phyloP scores from a whole-genome alignment of 37 sponge, comb jelly and placozoan species.

The Ianthella basta region DNA sequence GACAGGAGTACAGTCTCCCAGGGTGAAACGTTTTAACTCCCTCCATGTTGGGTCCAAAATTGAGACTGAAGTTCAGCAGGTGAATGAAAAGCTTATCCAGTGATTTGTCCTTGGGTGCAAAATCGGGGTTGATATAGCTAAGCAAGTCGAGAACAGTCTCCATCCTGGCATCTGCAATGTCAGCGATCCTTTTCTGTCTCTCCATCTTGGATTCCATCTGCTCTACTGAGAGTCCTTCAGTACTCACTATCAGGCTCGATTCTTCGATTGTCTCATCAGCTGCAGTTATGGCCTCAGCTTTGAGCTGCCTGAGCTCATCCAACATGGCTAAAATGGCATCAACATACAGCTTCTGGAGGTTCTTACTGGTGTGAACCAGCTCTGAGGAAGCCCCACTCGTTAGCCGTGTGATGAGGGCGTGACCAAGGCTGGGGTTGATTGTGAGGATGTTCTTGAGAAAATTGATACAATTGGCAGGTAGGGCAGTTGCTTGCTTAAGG shows the following conservation, averaged over 20 bases:
- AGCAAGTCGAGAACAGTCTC: conserved; percentile 48
- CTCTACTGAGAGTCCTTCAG: too few relatives aligned
- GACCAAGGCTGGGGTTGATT: conserved; percentile 56
- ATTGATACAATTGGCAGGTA: conserved; percentile 25
- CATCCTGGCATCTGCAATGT: neutral
- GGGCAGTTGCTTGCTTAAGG: conserved; percentile 12
- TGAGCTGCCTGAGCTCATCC: conserved; percentile 26
- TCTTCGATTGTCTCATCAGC: neutral
- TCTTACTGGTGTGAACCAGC: conserved; percentile 51
- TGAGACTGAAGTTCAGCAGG: conserved; percentile 38
- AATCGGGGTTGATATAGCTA: conserved; percentile 49
- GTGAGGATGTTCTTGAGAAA: conserved; percentile 44
- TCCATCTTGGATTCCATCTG: too few relatives aligned
- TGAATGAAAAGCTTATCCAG: conserved; percentile 57
- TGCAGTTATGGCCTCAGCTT: neutral
- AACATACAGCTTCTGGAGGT: conserved; percentile 63
- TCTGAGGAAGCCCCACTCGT: conserved; percentile 17
- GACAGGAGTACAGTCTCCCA: conserved; percentile 66
- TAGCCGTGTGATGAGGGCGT: conserved; percentile 62
- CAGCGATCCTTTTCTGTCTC: too few relatives aligned
- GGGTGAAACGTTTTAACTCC: conserved; percentile 30
- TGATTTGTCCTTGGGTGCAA: conserved; percentile 30
- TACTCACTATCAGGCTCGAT: too few relatives aligned
- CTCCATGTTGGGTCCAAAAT: neutral
- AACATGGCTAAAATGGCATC: conserved; percentile 56